phyloP scores from a whole-genome alignment of 2,797 vertebrate species.

The Poeciliopsis infans region DNA sequence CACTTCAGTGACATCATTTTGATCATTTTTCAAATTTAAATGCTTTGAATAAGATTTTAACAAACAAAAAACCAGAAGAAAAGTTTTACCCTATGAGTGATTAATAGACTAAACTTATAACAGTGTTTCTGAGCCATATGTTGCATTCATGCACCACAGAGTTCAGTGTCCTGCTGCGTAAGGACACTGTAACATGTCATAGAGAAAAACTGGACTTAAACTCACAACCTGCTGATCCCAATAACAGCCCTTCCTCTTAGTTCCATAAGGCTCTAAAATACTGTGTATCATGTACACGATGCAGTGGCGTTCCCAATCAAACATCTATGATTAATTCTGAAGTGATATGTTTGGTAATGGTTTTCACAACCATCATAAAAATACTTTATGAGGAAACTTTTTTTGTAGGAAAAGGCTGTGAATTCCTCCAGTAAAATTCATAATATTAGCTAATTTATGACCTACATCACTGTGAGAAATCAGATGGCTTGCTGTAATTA shows the following conservation, averaged over 20 bases:
- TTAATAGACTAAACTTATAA: neutral
- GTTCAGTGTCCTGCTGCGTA: neutral
- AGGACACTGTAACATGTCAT: neutral
- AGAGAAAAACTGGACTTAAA: neutral
- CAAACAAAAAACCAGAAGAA: neutral
- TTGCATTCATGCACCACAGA: neutral
- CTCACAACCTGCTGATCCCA: neutral
- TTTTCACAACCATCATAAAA: constrained; percentile 1
- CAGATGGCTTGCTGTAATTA: neutral
- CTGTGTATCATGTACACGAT: neutral
- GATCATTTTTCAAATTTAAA: neutral
- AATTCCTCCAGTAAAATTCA: constrained; percentile 4
- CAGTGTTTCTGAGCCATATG: neutral
- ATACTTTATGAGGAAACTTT: constrained; percentile 4
- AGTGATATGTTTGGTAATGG: constrained; percentile 3
- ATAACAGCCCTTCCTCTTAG: neutral
- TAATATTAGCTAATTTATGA: constrained; percentile 2
- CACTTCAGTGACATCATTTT: neutral
- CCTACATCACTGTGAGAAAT: neutral
- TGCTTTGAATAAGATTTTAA: neutral
- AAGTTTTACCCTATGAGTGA: neutral
- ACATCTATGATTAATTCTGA: constrained; percentile 4
- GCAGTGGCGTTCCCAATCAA: neutral
- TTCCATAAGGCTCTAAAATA: neutral
- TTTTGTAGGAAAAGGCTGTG: neutral